Base-by-base conservation (phyloP, 2,888 invertebrate species). In the Drosophila maculinotata region DNA sequence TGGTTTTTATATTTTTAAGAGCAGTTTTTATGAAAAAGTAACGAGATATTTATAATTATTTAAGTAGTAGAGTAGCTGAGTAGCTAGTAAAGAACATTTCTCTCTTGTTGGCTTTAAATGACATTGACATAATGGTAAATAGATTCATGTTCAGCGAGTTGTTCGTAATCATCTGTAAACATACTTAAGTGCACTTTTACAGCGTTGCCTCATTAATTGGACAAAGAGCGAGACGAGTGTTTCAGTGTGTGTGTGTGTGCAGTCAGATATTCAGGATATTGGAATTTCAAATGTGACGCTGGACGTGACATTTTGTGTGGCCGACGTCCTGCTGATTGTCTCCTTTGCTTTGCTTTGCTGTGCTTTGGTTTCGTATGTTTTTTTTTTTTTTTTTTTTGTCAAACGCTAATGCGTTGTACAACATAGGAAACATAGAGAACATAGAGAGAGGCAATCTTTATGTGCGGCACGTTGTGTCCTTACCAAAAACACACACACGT, bases 351-450 rank as follows among this genome's bases (percentile, higher is more conserved):
- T 53, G 47, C 52, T 49, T 41, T 51, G 62, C 42, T 36, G 42
- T 52, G 52, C 12, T 33, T 15, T 38, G 31, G 26, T 30, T 39
- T 44, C 35, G 30, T 26, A 26, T 39, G 39, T 5, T 15, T n/a
- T 41, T 36, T 12, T 14, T n/a, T 4, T 28, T 35, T 39, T 51
- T 42, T 45, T 20, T 36, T 42, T 67, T 49, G 66, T 63, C 62
- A 68, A 68, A 68, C 76, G 78, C 69, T 76, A 76, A 77, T 76
- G 78, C 74, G 51, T 56, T 73, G 65, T 49, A 58, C 60, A 65
- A 56, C 64, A 58, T 39, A 44, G 14, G n/a, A 7, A n/a, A 20
- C 20, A 20, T n/a, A n/a, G n/a, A 12, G 20, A 53, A n/a, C 53
- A 44, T 20, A 56, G 33, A 12, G 31, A 31, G 26, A 26, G 56